phyloP scores from a whole-genome alignment of 2,797 vertebrate genomes.

The Ataeniobius toweri region DNA sequence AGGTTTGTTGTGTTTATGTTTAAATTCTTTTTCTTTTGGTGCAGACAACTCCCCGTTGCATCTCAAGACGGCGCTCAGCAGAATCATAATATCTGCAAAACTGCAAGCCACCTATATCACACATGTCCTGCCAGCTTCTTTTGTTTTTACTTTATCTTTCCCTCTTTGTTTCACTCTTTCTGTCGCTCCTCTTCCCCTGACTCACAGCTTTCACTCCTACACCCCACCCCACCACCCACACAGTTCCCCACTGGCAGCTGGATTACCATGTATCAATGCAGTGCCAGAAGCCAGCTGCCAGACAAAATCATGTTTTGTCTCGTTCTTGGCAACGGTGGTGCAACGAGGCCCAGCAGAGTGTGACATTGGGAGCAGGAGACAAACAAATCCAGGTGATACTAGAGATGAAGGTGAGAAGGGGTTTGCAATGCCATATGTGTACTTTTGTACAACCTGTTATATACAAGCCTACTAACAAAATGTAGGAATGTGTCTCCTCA shows the following conservation, averaged over 20 bases:
- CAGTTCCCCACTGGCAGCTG: constrained; percentile 62
- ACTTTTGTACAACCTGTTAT: not conserved
- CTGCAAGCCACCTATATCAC: constrained; percentile 2
- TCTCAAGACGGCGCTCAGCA: not conserved
- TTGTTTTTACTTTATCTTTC: constrained; percentile 19
- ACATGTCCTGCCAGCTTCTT: not conserved
- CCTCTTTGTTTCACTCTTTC: constrained; percentile 28
- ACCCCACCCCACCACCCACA: not conserved
- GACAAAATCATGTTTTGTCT: constrained; percentile 74
- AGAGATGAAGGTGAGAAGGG: constrained; percentile 26
- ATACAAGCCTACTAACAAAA: not conserved
- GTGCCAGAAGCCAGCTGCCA: constrained; percentile 69
- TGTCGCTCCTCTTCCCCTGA: constrained; percentile 8
- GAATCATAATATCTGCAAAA: constrained; percentile 5
- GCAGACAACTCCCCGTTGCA: not conserved
- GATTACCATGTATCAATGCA: constrained; percentile 71
- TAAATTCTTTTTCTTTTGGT: not conserved
- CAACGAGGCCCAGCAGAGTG: constrained; percentile 53
- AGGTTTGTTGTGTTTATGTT: not conserved
- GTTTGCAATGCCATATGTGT: constrained; percentile 13
- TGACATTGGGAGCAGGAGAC: constrained; percentile 56
- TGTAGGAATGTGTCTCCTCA: not conserved
- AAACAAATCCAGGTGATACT: constrained; percentile 40
- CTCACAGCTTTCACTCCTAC: not conserved
- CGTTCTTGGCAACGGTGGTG: constrained; percentile 58